These are phyloP conservation scores for Peromyscus attwateri DNA, from an alignment of 2,797 vertebrate genomes.

Conservation along the genomic window DNA sequence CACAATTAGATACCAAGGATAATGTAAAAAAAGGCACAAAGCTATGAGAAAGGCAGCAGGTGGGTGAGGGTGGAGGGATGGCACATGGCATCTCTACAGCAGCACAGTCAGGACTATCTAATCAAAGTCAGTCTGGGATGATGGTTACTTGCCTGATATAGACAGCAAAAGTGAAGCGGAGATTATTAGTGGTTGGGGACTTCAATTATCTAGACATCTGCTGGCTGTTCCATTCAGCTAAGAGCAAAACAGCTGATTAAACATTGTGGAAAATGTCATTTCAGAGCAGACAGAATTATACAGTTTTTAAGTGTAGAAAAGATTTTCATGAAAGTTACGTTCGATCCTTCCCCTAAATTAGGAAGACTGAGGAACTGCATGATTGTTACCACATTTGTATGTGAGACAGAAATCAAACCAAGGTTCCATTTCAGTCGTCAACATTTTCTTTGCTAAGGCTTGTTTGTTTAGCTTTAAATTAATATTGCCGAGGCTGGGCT, in stretches of 20 bases:
- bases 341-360: background rate
- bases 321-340: background rate
- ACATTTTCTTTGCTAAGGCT: background rate
- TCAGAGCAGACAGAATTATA: conserved; percentile 13
- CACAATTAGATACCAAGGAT: background rate
- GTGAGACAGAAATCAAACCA: background rate
- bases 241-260: conserved; percentile 57
- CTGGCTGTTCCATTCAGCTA: conserved; percentile 31
- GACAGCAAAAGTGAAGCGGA: background rate
- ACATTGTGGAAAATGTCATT: conserved; percentile 31
- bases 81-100: background rate
- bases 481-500: background rate
- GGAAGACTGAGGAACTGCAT: background rate
- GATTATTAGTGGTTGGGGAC: conserved; percentile 38
- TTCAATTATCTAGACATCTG: conserved; percentile 53
- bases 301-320: conserved; percentile 39
- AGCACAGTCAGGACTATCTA: background rate
- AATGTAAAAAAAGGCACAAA: background rate
- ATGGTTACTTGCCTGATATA: background rate
- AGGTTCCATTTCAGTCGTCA: background rate
- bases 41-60: background rate
- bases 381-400: background rate
- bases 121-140: background rate
- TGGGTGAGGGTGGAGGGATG: background rate
- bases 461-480: background rate